Evolutionary conservation across 1,140 invertebrate genomes (phyloP).

Genomic region (Drosophila funebris): DNA sequence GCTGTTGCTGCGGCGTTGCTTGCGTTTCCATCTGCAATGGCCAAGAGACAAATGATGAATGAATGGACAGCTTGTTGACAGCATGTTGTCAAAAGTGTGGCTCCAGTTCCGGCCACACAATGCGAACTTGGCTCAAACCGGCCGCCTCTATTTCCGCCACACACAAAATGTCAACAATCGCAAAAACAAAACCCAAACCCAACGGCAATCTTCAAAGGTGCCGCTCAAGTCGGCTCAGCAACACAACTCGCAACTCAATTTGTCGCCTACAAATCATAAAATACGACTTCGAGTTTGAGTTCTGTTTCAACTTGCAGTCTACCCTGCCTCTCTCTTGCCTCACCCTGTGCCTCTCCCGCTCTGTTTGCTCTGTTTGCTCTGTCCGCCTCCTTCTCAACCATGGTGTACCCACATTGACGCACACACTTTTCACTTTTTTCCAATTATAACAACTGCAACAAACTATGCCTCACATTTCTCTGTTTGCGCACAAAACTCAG

Average conservation of each 20-base stretch:
- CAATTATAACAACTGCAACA: constrained; percentile 43
- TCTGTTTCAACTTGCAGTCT: neutral
- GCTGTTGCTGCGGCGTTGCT: constrained; percentile 61
- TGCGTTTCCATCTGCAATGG: constrained; percentile 83
- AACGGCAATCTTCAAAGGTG: constrained; percentile 47
- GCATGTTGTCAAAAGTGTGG: constrained; percentile 69
- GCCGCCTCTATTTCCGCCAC: constrained; percentile 70
- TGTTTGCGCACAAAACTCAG: constrained; percentile 41
- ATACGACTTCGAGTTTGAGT: constrained; percentile 39
- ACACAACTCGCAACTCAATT: constrained; percentile 63
- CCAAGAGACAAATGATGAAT: constrained; percentile 69
- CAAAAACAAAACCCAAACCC: constrained; percentile 35
- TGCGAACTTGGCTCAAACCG: constrained; percentile 55
- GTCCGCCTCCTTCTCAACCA: too few species aligned
- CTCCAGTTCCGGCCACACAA: constrained; percentile 73
- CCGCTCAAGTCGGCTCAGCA: constrained; percentile 29
- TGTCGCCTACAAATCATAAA: constrained; percentile 81
- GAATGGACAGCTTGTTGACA: constrained; percentile 30
- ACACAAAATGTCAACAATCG: constrained; percentile 57
- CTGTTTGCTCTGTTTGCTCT: constrained; percentile 24
- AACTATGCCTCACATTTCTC: constrained; percentile 27
- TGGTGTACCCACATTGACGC: constrained; percentile 56
- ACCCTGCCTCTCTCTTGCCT: neutral
- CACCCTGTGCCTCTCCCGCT: constrained; percentile 9
- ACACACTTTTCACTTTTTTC: constrained; percentile 74